Evolutionary conservation across 2,888 invertebrate genomes (phyloP), one percentile per base, ranked within the genome.

Genomic region (Himalopsyche tibetana): DNA sequence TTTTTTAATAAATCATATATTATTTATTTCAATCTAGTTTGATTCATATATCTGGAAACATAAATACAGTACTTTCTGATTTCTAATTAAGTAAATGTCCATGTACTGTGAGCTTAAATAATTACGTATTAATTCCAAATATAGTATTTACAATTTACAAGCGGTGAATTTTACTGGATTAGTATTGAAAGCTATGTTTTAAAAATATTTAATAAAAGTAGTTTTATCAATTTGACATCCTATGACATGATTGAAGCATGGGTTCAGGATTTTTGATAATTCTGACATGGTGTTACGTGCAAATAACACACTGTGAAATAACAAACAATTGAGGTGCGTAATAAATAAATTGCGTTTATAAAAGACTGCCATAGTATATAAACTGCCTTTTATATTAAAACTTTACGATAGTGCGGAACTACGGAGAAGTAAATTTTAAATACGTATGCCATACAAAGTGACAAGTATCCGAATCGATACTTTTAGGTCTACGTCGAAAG

Each of bases 281-380:
- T 36, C 74, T 36, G 74, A 36, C 74, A 74, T 38, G 15, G 74
- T 28, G 5, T 36, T 9, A 51, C 12, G 38, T 74, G 36, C 36
- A 74, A 74, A 74, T 74, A 74, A 74, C 36, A 74, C 19, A 74
- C 74, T 36, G 69, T 69, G 74, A 74, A 74, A 38, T 36, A 12
- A 74, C 12, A 36, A 74, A 74, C 38, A 38, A 38, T 36, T 38
- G 15, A 74, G 36, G 74, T 74, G 74, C 74, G 74, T 36, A 74
- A 38, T 74, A 28, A 63, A 19, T 63, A 36, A 15, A 74, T 74
- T 74, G 82, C 87, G 86, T 87, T 85, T 84, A 85, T 82, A 80
- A 86, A 89, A 89, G 89, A 89, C 89, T 89, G 89, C 89, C 89
- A 88, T 89, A 89, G 87, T 80, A 82, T 84, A 84, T 86, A 87